A percentile compares a stretch with the other conserved stretches of the same genome.
phyloP scores from a whole-genome alignment of 2,113 vertebrate genomes.

The Lethenteron camtschaticum region DNA sequence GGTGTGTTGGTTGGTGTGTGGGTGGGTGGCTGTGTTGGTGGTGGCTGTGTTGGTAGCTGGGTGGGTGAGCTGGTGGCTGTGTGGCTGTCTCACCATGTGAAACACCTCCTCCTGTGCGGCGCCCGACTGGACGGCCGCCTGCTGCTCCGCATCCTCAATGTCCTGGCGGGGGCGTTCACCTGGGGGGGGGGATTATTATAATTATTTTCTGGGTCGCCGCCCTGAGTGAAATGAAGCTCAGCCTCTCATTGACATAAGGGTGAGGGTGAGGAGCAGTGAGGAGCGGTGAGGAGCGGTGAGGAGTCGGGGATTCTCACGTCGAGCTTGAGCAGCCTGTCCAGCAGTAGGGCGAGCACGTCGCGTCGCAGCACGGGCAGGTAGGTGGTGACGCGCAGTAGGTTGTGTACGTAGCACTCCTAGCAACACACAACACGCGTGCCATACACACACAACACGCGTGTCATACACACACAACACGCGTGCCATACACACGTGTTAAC shows the following conservation, averaged over 20 bases:
- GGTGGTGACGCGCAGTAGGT: slow-evolving; percentile 45
- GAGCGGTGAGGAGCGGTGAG: too few relatives aligned
- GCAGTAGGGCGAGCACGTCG: slow-evolving; percentile 55
- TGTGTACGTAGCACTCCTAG: slow-evolving; percentile 88
- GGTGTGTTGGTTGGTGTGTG: too few relatives aligned
- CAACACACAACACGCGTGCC: not conserved
- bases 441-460: not conserved
- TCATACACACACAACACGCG: slow-evolving; percentile 3
- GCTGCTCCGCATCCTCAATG: slow-evolving; percentile 62
- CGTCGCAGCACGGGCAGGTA: slow-evolving; percentile 49
- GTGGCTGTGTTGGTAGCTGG: too few relatives aligned
- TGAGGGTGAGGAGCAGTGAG: too few relatives aligned
- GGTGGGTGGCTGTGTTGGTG: too few relatives aligned
- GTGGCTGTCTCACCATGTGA: too few relatives aligned
- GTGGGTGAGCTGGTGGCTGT: too few relatives aligned
- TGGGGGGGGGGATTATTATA: slow-evolving; percentile 16
- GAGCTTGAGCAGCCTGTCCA: slow-evolving; percentile 56
- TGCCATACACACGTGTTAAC: not conserved
- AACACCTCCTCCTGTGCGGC: too few relatives aligned
- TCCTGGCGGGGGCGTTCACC: slow-evolving; percentile 52
- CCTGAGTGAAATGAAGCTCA: too few relatives aligned
- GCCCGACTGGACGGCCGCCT: not conserved
- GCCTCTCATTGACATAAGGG: too few relatives aligned
- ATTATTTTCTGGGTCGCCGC: not conserved
- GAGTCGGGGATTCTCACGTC: slow-evolving; percentile 36